Conservation (phyloP, 2,888 invertebrate species). For the Phaonia tiefii region DNA sequence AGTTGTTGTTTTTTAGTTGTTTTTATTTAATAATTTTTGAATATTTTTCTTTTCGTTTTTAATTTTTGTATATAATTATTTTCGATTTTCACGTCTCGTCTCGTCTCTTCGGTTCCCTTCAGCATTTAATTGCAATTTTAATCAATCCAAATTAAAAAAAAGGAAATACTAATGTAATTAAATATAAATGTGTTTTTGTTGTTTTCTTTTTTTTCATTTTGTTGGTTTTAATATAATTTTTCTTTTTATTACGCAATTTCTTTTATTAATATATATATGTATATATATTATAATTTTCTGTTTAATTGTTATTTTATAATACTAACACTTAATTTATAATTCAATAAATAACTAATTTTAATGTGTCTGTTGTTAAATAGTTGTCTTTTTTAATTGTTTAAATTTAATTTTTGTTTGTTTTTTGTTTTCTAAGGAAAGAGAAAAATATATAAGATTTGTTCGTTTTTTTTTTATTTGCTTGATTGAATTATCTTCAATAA, state of each 20-base stretch:
- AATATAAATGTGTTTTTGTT: conserved; percentile 62
- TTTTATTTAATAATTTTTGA: conserved; percentile 71
- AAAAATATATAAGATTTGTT: conserved; percentile 65
- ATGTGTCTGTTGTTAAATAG: conserved; percentile 21
- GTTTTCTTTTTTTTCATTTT: conserved; percentile 37
- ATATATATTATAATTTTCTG: no score
- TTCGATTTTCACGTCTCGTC: no score
- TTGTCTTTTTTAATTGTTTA: conserved; percentile 50
- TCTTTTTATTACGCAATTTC: conserved; percentile 61
- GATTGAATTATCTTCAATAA: conserved; percentile 42
- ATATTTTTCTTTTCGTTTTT: conserved; percentile 69
- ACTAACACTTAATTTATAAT: conserved; percentile 77
- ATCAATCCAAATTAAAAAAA: conserved; percentile 66
- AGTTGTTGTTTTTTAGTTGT: conserved; percentile 67
- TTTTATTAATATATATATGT: conserved; percentile 63
- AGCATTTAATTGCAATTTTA: conserved; percentile 55
- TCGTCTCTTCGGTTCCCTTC: conserved; percentile 40
- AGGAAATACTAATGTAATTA: conserved; percentile 66
- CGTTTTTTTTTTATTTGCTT: conserved; percentile 66
- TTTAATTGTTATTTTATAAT: conserved; percentile 71
- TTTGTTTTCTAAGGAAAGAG: conserved; percentile 64
- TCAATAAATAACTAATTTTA: conserved; percentile 76
- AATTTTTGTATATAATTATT: conserved; percentile 62
- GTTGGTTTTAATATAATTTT: conserved; percentile 31
- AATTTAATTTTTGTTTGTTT: conserved; percentile 69